Conservation (phyloP, 2,113 vertebrate species). For the Perca fluviatilis region DNA sequence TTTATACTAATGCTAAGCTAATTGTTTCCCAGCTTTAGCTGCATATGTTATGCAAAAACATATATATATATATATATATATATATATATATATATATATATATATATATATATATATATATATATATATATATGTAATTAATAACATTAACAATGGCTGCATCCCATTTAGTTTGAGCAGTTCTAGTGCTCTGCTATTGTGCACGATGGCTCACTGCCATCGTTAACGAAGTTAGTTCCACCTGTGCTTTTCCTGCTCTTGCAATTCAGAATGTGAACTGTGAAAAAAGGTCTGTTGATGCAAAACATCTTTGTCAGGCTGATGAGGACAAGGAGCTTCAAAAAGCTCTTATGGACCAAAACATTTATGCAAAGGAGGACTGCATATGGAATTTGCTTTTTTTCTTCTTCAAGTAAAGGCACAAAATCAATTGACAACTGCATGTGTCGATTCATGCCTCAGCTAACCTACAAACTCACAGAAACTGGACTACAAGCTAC, state of each 20-base stretch:
- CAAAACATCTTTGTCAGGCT: neutral
- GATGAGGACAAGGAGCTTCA: neutral
- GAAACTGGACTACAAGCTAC: neutral
- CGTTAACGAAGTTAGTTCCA: neutral
- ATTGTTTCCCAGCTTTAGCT: neutral
- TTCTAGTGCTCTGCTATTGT: no score
- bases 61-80: no score
- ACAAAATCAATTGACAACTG: neutral
- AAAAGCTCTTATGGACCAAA: neutral
- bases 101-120: no score
- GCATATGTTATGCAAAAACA: neutral
- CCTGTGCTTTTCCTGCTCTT: neutral
- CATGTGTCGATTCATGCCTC: neutral
- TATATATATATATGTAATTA: no score
- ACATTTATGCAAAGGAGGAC: neutral
- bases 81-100: no score
- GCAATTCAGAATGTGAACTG: neutral
- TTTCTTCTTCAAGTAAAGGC: neutral
- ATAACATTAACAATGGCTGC: no score
- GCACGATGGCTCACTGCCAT: neutral
- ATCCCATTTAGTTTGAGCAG: no score
- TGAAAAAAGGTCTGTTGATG: no score
- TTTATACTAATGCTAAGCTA: slow-evolving; percentile 3
- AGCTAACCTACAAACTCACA: neutral
- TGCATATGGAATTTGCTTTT: neutral